Evolutionary conservation across 2,888 invertebrate genomes (phyloP).

Genomic region (Scelioninae gen. 2): DNA sequence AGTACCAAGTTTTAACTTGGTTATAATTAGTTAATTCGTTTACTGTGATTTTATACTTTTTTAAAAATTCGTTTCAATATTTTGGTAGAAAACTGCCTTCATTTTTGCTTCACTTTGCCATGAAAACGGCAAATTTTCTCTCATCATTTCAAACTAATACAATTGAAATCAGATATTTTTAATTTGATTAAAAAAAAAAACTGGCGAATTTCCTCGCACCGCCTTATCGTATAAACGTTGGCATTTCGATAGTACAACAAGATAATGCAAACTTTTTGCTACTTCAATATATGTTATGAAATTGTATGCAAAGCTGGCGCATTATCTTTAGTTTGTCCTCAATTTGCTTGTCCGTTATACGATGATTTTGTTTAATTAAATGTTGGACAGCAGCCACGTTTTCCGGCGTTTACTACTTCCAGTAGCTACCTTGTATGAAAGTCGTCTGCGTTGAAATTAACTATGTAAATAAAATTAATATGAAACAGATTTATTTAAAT

Average conservation of each 20-base stretch:
- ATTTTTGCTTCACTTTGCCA: not conserved
- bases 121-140: not conserved
- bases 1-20: no score
- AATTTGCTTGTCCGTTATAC: conserved; percentile 56
- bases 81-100: not conserved
- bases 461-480: conserved; percentile 37
- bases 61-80: no score
- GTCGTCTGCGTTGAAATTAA: conserved; percentile 45
- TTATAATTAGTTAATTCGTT: no score
- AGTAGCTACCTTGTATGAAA: conserved; percentile 41
- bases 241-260: conserved; percentile 10
- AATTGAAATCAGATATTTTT: not conserved
- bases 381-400: conserved; percentile 53
- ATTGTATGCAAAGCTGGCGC: conserved; percentile 44
- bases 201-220: not conserved
- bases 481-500: conserved; percentile 25
- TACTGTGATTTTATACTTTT: no score
- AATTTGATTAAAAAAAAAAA: not conserved
- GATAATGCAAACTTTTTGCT: conserved; percentile 33
- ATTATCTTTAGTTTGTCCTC: conserved; percentile 57
- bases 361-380: conserved; percentile 59
- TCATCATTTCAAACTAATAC: not conserved
- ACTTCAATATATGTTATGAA: conserved; percentile 37
- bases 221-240: conserved; percentile 10
- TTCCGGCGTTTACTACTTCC: conserved; percentile 54